These are phyloP conservation scores for Cerastis rubricosa DNA, from an alignment of 2,888 invertebrate genomes.

Conservation along the genomic window DNA sequence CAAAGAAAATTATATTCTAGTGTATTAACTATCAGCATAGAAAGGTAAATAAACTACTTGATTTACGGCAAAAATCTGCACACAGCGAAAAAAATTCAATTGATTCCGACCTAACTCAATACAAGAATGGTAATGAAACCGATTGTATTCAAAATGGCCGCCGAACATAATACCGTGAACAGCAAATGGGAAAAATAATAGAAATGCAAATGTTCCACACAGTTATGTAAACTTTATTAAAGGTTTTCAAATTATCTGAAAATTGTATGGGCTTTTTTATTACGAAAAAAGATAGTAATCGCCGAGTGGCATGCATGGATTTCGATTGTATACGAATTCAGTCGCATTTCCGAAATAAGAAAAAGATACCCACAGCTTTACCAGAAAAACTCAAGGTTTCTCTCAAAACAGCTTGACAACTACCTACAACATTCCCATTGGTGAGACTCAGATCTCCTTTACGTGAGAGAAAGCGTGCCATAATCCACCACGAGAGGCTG, in stretches of 20 bases:
- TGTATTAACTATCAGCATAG: not conserved
- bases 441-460: no score
- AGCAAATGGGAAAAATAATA: conserved; percentile 52
- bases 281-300: not conserved
- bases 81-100: conserved; percentile 38
- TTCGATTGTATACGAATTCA: not conserved
- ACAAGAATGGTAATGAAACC: conserved; percentile 43
- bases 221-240: conserved; percentile 40
- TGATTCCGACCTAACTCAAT: conserved; percentile 46
- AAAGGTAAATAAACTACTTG: conserved; percentile 17
- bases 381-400: not conserved
- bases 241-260: conserved; percentile 39
- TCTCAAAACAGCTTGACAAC: not conserved
- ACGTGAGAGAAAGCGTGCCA: not conserved
- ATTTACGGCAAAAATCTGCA: conserved; percentile 17
- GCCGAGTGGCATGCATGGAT: not conserved
- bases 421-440: no score
- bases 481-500: not conserved
- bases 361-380: not conserved
- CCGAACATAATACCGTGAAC: conserved; percentile 31
- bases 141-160: conserved; percentile 42
- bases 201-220: conserved; percentile 58
- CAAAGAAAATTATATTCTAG: not conserved
- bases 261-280: conserved; percentile 22
- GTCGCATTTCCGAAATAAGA: no score